Base-by-base conservation (phyloP, 2,797 vertebrate species). In the Eulemur albifrons region DNA sequence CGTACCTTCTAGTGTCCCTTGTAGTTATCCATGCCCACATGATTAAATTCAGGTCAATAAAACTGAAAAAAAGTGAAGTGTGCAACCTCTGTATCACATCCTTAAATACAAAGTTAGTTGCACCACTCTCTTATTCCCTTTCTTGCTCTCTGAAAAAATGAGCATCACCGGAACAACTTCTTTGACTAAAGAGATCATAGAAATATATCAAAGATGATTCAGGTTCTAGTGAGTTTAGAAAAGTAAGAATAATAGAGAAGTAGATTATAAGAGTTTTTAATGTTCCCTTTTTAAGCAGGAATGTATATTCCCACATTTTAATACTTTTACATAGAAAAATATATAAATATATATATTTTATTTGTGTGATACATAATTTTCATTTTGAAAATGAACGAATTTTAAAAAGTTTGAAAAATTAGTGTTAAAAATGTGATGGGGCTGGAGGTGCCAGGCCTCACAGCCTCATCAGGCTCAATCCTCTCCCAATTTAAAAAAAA, bases 111-210 rank as follows among this genome's bases (percentile, higher is more conserved):
- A 61, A 79, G 3, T 25, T 27, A 85, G 27, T 45, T 57, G 23
- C 0, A 2, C 30, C 5, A 43, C 6, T 73, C 20, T 38, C 23
- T 89, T 20, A 6, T 90, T 88, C 13, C 1, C 23, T 40, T 40
- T 93, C 21, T 54, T 87, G 1, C 4, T 92, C 2, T 59, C 20
- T 63, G 43, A 63, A 77, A 63, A 70, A 72, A 1, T 57, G 27
- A 5, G 2, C 4, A 40, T 1, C 35, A 57, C 2, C 5, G 8
- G 13, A 89, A n/a, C 14, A 43, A 45, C 1, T 0, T 40, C 7
- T 90, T 61, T 45, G 4, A 91, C 32, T 93, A 50, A 1, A 82
- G 25, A 69, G 9, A 76, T 75, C 11, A 45, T 8, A 45, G 59
- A 86, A 40, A 43, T 35, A 52, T 27, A 57, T 20, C 82, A 57